A percentile compares a stretch with the other conserved stretches of the same genome.
These are phyloP conservation scores for Hoplostethus atlanticus DNA, from an alignment of 2,797 vertebrate genomes.

Conservation along the genomic window DNA sequence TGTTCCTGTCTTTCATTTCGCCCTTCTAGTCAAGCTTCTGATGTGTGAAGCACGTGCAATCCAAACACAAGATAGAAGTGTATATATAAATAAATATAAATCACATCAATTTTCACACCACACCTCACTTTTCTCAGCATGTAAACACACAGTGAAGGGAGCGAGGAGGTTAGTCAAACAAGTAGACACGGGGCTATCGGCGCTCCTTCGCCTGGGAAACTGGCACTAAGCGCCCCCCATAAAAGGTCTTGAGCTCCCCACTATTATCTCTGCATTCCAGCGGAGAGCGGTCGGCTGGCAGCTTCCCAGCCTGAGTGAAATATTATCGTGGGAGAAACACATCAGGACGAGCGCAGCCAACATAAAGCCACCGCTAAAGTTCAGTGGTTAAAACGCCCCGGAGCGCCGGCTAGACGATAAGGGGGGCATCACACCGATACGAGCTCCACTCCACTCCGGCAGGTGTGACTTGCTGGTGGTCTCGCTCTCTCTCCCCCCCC, in stretches of 20 bases:
- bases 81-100: slow-evolving; percentile 1
- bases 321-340: slow-evolving; percentile 71
- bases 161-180: slow-evolving; percentile 32
- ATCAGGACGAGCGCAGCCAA: slow-evolving; percentile 55
- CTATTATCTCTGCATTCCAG: slow-evolving; percentile 74
- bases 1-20: slow-evolving; percentile 29
- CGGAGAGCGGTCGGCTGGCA: slow-evolving; percentile 52
- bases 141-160: slow-evolving; percentile 1
- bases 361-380: slow-evolving; percentile 50
- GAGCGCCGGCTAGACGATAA: slow-evolving; percentile 68
- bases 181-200: slow-evolving; percentile 24
- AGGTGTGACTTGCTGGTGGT: slow-evolving; percentile 59
- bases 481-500: slow-evolving; percentile 11
- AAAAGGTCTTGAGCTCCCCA: slow-evolving; percentile 56
- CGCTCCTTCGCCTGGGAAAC: slow-evolving; percentile 47
- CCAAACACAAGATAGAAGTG: slow-evolving; percentile 3
- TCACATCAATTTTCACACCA: neutral
- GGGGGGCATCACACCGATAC: slow-evolving; percentile 46
- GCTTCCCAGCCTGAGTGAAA: slow-evolving; percentile 66
- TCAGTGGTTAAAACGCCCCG: slow-evolving; percentile 69
- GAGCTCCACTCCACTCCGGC: slow-evolving; percentile 45
- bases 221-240: slow-evolving; percentile 55
- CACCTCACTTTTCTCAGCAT: slow-evolving; percentile 26
- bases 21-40: slow-evolving; percentile 20
- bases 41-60: slow-evolving; percentile 13